Evolutionary conservation across 2,797 vertebrate species (phyloP).

Genomic region (Muscicapa comitata): DNA sequence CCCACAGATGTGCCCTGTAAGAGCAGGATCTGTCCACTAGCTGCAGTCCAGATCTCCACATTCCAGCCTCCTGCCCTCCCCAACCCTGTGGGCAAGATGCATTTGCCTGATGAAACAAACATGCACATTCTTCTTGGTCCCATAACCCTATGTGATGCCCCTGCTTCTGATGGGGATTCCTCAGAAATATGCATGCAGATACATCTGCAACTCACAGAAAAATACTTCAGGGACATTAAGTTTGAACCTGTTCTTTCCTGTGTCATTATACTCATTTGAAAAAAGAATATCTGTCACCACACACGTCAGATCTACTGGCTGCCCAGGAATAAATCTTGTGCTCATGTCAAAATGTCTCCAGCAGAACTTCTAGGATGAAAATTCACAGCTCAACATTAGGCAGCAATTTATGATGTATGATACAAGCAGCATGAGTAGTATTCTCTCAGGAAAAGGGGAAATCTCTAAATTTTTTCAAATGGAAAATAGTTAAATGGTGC

Average conservation of each 20-base stretch:
- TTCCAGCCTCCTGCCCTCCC: not conserved
- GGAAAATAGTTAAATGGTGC: not conserved
- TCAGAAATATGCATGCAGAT: not conserved
- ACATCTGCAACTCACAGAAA: not conserved
- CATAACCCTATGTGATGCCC: fast-evolving
- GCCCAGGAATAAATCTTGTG: constrained; percentile 29
- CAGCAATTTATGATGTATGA: constrained; percentile 16
- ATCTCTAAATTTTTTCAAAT: constrained; percentile 3
- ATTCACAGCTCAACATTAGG: constrained; percentile 7
- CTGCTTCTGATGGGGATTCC: not conserved
- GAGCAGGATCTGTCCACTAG: not conserved
- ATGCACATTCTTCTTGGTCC: not conserved
- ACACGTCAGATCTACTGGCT: not conserved
- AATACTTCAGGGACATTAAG: not conserved
- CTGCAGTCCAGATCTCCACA: not conserved
- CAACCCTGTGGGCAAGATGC: fast-evolving
- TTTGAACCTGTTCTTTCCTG: not conserved
- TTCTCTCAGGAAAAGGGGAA: not conserved
- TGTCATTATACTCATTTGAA: constrained; percentile 19
- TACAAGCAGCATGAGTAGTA: not conserved
- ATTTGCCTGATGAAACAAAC: not conserved
- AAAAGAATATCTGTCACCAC: constrained; percentile 5
- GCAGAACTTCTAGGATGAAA: constrained; percentile 23
- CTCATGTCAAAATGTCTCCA: constrained; percentile 15
- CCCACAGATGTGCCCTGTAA: not conserved